phyloP scores from a whole-genome alignment of 2,888 invertebrate species.

The Epinotia demarniana region DNA sequence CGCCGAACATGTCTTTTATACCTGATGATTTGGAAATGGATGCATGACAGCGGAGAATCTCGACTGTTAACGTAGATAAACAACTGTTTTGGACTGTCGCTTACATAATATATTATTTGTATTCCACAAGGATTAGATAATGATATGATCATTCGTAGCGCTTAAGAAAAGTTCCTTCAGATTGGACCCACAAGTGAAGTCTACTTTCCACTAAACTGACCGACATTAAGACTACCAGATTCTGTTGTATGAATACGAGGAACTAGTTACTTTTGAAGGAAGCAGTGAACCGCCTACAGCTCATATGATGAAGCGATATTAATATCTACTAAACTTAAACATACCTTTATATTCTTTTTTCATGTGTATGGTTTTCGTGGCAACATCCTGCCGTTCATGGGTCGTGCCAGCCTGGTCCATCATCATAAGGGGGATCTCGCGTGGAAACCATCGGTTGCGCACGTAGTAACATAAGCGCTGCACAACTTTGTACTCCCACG shows the following conservation, averaged over 20 bases:
- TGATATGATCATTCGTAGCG: no score
- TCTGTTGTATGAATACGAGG: no score
- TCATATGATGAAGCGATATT: neutral
- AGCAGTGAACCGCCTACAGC: neutral
- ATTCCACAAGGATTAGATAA: no score
- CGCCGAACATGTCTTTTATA: constrained; percentile 64
- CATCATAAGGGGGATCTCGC: constrained; percentile 40
- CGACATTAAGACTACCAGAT: no score
- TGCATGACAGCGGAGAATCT: constrained; percentile 28
- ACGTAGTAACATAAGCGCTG: constrained; percentile 53
- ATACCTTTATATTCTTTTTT: constrained; percentile 15
- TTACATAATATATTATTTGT: no score
- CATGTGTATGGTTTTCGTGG: constrained; percentile 56
- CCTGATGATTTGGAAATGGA: constrained; percentile 47
- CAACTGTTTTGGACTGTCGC: no score
- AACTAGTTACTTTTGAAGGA: no score
- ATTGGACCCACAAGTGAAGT: neutral
- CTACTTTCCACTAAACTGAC: no score
- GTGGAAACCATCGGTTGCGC: constrained; percentile 47
- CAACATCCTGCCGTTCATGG: constrained; percentile 58
- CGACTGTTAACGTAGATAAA: no score
- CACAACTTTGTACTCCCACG: constrained; percentile 67
- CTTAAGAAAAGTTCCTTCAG: neutral
- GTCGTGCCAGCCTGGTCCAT: constrained; percentile 51
- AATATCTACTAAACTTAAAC: neutral